Conservation (phyloP, 23 tunicate species). For the Pegea sp. region DNA sequence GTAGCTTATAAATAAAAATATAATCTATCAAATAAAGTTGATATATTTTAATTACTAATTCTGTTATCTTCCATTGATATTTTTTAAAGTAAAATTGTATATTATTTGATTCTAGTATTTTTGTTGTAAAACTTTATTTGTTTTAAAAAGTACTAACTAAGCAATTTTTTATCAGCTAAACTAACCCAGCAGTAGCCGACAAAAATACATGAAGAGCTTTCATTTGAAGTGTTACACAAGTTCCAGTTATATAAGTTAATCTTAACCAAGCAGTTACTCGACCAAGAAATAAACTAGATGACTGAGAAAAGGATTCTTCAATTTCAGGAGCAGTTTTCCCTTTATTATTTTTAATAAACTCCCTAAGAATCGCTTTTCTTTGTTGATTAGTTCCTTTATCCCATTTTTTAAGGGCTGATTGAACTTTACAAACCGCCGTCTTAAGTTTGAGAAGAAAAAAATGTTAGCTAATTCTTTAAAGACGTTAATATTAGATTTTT, state of each 20-base stretch:
- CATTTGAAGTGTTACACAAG: slow-evolving; percentile 32
- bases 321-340: slow-evolving; percentile 85
- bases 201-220: slow-evolving; percentile 67
- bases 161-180: too few species aligned
- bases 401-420: slow-evolving; percentile 35
- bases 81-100: too few species aligned
- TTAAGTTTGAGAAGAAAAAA: too few species aligned
- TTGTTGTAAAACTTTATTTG: too few species aligned
- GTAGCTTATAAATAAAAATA: too few species aligned
- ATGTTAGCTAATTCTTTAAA: too few species aligned
- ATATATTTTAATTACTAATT: too few species aligned
- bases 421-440: slow-evolving; percentile 44
- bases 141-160: too few species aligned
- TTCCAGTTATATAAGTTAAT: slow-evolving; percentile 60
- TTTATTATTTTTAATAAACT: slow-evolving; percentile 27
- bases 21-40: too few species aligned
- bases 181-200: slow-evolving; percentile 55
- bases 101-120: too few species aligned
- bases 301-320: slow-evolving; percentile 54
- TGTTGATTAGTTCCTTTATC: slow-evolving; percentile 50
- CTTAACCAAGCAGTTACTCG: slow-evolving; percentile 83
- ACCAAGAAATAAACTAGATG: slow-evolving; percentile 72
- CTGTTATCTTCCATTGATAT: too few species aligned
- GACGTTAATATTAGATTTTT: too few species aligned
- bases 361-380: slow-evolving; percentile 37